Evolutionary conservation across 2,797 vertebrate species (phyloP).

Genomic region (Rhynchotus rufescens): DNA sequence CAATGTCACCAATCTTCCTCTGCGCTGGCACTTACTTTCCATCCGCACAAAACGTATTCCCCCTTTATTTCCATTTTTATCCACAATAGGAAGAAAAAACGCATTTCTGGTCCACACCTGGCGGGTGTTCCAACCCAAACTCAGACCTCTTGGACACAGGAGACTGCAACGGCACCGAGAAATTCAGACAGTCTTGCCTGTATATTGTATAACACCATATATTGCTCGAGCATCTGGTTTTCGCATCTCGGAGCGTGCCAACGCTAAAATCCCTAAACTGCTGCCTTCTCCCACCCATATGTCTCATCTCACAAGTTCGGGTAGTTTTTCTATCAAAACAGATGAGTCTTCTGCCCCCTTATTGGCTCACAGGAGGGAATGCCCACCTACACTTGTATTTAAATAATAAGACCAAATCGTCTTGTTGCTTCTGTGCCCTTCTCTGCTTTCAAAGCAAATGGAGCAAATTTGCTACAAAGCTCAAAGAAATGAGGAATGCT

Average conservation of each 20-base stretch:
- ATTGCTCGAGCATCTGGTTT: slow-evolving; percentile 18
- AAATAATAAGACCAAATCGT: slow-evolving; percentile 6
- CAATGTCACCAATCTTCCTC: slow-evolving; percentile 4
- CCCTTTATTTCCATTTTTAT: not conserved
- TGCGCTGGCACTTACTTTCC: not conserved
- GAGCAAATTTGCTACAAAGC: slow-evolving; percentile 12
- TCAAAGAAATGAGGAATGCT: slow-evolving; percentile 32
- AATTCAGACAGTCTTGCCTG: not conserved
- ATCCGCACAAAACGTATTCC: slow-evolving; percentile 37
- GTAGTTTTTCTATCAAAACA: slow-evolving; percentile 58
- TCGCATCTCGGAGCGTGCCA: not conserved
- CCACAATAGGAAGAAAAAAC: not conserved
- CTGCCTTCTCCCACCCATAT: slow-evolving; percentile 58
- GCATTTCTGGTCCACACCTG: not conserved
- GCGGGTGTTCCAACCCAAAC: not conserved
- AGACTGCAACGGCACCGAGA: not conserved
- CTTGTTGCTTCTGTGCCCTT: slow-evolving; percentile 16
- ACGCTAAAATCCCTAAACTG: not conserved
- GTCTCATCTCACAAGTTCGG: slow-evolving; percentile 49
- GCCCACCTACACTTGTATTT: slow-evolving; percentile 32
- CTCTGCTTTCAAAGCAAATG: not conserved
- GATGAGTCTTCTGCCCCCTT: slow-evolving; percentile 52
- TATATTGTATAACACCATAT: not conserved
- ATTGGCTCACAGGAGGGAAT: not conserved
- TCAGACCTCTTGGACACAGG: not conserved